phyloP scores from a whole-genome alignment of 1,140 invertebrate species.

The Drosophila baimaii region DNA sequence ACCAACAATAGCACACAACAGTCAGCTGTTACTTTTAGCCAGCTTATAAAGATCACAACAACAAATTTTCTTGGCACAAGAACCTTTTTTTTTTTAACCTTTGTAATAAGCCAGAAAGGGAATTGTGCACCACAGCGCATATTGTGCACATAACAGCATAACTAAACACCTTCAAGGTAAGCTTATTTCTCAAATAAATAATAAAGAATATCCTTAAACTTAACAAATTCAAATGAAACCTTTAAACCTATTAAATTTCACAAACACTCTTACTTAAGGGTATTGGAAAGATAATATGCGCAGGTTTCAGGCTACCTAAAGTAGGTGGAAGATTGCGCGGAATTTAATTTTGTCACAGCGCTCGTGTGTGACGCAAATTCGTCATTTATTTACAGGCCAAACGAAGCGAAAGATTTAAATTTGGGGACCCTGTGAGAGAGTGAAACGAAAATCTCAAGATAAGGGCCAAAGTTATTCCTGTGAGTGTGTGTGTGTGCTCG shows the following conservation, averaged over 20 bases:
- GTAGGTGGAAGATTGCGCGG: background rate
- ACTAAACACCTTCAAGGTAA: background rate
- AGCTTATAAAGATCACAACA: too few relatives aligned
- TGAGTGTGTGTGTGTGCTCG: conserved; percentile 40
- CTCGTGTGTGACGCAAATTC: conserved; percentile 44
- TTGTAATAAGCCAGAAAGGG: too few relatives aligned
- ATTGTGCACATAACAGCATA: too few relatives aligned
- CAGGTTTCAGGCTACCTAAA: conserved; percentile 5
- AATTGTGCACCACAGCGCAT: too few relatives aligned
- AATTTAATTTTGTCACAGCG: conserved; percentile 42
- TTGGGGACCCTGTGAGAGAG: conserved; percentile 6
- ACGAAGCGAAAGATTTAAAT: conserved; percentile 49
- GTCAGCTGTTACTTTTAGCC: background rate
- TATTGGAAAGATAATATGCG: background rate
- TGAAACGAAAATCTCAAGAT: conserved; percentile 33
- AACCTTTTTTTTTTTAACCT: too few relatives aligned
- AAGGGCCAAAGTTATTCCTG: conserved; percentile 31
- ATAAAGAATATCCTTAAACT: background rate
- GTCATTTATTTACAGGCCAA: conserved; percentile 43
- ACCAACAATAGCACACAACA: background rate
- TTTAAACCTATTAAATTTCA: too few relatives aligned
- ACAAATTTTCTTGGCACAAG: too few relatives aligned
- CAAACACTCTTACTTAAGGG: background rate
- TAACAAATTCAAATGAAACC: background rate
- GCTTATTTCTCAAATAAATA: background rate